These are phyloP conservation scores for Triplophysa bombifrons DNA, from an alignment of 2,797 vertebrate species.

Conservation along the genomic window DNA sequence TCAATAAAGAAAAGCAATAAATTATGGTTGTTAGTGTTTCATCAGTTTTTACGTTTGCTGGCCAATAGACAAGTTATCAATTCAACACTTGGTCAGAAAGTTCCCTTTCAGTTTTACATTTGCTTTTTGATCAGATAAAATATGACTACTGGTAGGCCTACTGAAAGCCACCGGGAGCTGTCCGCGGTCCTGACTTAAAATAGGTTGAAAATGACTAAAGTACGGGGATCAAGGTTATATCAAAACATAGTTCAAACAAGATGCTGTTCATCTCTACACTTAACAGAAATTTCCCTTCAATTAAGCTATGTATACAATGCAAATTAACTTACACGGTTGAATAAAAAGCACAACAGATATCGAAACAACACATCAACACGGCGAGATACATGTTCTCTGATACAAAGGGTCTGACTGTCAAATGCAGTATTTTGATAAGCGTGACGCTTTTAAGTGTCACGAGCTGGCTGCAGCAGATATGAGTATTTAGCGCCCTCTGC, in stretches of 20 bases:
- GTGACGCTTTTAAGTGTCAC: conserved; percentile 2
- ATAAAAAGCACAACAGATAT: neutral
- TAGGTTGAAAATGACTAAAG: neutral
- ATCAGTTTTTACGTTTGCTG: conserved; percentile 42
- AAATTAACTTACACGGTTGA: neutral
- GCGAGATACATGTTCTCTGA: neutral
- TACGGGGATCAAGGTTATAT: neutral
- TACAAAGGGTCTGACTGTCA: neutral
- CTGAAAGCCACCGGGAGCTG: conserved; percentile 10
- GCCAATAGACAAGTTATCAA: neutral
- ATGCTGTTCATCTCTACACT: neutral
- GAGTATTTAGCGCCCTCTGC: conserved; percentile 31
- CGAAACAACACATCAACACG: neutral
- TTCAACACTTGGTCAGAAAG: neutral
- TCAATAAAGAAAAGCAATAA: conserved; percentile 75
- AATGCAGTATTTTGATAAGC: neutral
- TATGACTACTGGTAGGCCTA: neutral
- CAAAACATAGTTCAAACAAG: neutral
- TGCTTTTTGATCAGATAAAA: neutral
- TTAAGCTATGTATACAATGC: neutral
- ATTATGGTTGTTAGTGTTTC: conserved; percentile 62
- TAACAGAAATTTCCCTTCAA: neutral
- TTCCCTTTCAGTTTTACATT: neutral
- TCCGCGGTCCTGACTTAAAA: conserved; percentile 45
- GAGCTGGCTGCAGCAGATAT: neutral